Base-by-base conservation (phyloP, 2,113 vertebrate genomes). In the Upupa epops region DNA sequence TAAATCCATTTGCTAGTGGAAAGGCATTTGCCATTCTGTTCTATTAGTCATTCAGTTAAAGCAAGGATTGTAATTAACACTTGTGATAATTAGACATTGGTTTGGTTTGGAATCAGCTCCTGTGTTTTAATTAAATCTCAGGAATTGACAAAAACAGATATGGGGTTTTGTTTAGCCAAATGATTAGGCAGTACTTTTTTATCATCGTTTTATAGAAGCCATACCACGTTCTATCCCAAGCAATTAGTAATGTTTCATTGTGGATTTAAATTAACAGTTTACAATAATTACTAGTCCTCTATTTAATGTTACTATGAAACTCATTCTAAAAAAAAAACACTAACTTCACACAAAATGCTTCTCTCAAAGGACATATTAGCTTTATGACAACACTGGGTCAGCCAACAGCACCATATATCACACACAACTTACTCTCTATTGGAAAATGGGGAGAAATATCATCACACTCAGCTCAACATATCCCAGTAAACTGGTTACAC, bases 81-180 rank as follows among this genome's bases (percentile, higher is more conserved):
- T 95, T 88, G 88, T 92, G 92, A 95, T 96, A 96, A 97, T 96
- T 95, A 96, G 88, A 82, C 42, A 2, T 75, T 86, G 84, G 91
- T 92, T 94, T 95, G 84, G 90, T 96, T 96, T 94, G 87, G 93
- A 96, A 96, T 92, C 92, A 97, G 93, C 96, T 96, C 89, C 95
- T 91, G 75, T 84, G 94, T 94, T 97, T 97, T 97, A 97, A 96
- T 97, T 96, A 97, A 96, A 96, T 94, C 88, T 75, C 90, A 85
- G 90, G 83, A 96, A 95, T 1, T 94, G 95, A 96, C 94, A 96
- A 96, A 97, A 97, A 97, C 2, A 9, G 84, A 87, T 95, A 88
- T 37, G 56, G 72, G 64, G 15, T 94, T 95, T 96, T 86, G 88
- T 89, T 75, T 71, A 93, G 86, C 64, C 76, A 88, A 91, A 94